Conservation (phyloP, 2,888 invertebrate species). For the Idaea straminata region DNA sequence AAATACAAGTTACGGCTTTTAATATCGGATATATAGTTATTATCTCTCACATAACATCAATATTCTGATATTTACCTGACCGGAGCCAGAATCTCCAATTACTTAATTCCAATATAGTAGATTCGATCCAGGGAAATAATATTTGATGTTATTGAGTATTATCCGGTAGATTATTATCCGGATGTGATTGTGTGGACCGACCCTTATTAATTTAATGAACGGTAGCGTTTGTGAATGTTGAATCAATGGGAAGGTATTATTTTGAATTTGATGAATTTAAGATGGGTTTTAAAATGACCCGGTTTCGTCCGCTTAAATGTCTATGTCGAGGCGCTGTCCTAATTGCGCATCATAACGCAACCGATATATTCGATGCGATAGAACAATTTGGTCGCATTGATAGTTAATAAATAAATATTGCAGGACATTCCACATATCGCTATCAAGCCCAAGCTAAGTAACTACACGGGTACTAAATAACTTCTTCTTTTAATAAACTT, state of each 20-base stretch:
- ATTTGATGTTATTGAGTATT: conserved; percentile 36
- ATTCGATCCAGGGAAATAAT: conserved; percentile 34
- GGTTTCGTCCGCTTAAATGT: too few species aligned
- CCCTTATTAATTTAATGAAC: conserved; percentile 6
- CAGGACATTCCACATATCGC: too few species aligned
- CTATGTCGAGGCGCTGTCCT: too few species aligned
- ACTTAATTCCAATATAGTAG: conserved; percentile 34
- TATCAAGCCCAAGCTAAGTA: too few species aligned
- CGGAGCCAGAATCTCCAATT: conserved; percentile 35
- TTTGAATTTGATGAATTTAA: neutral
- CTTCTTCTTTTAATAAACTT: too few species aligned
- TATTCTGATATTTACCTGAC: conserved; percentile 25
- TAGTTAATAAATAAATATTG: too few species aligned
- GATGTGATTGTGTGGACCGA: conserved; percentile 21
- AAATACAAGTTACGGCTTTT: neutral
- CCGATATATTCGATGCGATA: too few species aligned
- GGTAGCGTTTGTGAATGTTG: neutral
- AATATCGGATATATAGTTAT: neutral
- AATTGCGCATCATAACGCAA: too few species aligned
- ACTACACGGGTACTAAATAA: too few species aligned
- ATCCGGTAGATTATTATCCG: conserved; percentile 22
- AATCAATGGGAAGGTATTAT: neutral
- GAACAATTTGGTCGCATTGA: too few species aligned
- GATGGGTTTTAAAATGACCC: too few species aligned
- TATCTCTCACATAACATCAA: neutral